Evolutionary conservation across 2,888 invertebrate genomes (phyloP).

Genomic region (Sepiola atlantica): DNA sequence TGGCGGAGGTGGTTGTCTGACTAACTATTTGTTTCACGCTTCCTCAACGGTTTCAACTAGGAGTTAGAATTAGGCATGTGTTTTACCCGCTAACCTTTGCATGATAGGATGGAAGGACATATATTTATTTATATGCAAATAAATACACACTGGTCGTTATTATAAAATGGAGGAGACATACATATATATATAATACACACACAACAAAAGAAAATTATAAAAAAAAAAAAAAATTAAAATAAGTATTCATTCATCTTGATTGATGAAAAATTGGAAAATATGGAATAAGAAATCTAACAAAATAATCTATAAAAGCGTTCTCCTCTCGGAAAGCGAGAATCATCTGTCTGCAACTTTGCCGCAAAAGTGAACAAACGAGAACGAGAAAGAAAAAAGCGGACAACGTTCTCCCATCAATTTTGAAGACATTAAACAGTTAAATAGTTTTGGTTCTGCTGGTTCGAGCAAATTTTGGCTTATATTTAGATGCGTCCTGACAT

Average conservation of each 20-base stretch:
- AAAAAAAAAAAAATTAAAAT: neutral
- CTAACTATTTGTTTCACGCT: too few relatives aligned
- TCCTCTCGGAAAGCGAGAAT: neutral
- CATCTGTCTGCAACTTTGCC: neutral
- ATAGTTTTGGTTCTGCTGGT: neutral
- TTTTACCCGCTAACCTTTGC: too few relatives aligned
- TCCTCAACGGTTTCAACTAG: too few relatives aligned
- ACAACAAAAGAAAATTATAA: too few relatives aligned
- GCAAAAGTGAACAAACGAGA: neutral
- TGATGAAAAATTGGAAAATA: neutral
- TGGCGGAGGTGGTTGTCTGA: too few relatives aligned
- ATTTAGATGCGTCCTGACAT: too few relatives aligned
- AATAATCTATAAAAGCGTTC: neutral
- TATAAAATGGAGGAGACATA: too few relatives aligned
- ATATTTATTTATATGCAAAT: neutral
- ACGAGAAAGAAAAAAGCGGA: neutral
- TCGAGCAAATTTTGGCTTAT: neutral
- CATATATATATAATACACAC: too few relatives aligned
- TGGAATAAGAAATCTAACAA: neutral
- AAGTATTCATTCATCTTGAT: neutral
- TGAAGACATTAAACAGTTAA: slow-evolving; percentile 1
- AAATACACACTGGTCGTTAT: too few relatives aligned
- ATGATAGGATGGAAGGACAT: too few relatives aligned
- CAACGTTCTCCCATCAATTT: neutral
- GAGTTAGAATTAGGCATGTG: too few relatives aligned